A percentile compares a stretch with the other conserved stretches of the same genome.
phyloP scores from a whole-genome alignment of 2,888 invertebrate species.

The Microchrysa polita region DNA sequence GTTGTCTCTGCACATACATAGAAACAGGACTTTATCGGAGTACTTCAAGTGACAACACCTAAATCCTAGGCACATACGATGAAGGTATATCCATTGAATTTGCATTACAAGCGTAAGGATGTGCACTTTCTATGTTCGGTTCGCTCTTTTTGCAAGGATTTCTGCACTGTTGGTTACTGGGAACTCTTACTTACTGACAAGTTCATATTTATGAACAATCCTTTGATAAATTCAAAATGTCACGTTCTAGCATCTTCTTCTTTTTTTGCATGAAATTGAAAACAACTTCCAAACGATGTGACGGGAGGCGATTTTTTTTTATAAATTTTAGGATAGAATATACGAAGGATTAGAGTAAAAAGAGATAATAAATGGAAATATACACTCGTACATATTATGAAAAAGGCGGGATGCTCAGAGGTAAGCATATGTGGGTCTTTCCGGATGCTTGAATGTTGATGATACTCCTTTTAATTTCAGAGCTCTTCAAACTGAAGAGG shows the following conservation, averaged over 20 bases:
- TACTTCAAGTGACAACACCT: no score
- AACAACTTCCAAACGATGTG: neutral
- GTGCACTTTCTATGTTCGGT: neutral
- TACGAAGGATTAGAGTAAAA: no score
- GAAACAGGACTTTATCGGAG: neutral
- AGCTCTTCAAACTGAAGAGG: neutral
- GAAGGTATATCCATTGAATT: neutral
- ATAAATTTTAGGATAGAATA: no score
- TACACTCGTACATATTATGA: neutral
- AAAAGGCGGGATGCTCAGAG: no score
- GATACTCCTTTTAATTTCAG: no score
- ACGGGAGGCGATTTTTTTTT: no score
- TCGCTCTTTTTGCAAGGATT: neutral
- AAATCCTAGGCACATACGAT: no score
- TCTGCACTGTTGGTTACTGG: neutral
- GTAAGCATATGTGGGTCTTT: no score
- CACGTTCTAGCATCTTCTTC: neutral
- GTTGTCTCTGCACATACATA: neutral
- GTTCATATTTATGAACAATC: conserved; percentile 19
- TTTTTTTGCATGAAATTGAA: neutral
- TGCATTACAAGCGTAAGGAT: neutral
- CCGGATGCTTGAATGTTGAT: no score
- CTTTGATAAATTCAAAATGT: conserved; percentile 14
- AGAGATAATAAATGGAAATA: neutral
- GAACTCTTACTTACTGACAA: neutral